Evolutionary conservation across 2,888 invertebrate genomes (phyloP).

Genomic region (Hypolimnas misippus): DNA sequence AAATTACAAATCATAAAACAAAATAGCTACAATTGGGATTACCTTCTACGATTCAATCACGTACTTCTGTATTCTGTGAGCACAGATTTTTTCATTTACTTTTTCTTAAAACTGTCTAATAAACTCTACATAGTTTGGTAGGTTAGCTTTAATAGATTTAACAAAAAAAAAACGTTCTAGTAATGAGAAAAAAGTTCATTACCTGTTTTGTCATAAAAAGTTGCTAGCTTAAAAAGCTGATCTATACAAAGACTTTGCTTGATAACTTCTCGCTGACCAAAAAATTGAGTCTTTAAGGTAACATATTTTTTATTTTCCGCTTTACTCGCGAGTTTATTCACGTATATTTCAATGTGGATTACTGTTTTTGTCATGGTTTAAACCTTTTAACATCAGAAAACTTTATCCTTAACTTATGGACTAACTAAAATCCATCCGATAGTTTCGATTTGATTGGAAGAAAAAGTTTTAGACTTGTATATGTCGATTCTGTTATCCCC

Average conservation of each 20-base stretch:
- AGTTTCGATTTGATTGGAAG: too few species aligned
- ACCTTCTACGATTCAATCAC: background rate
- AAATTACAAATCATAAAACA: background rate
- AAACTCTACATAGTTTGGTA: slow-evolving; percentile 2
- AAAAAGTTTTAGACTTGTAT: too few species aligned
- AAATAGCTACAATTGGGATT: background rate
- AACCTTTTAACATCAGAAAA: too few species aligned
- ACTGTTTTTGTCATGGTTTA: too few species aligned
- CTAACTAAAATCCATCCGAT: too few species aligned
- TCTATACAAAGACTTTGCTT: slow-evolving; percentile 3
- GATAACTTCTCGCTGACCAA: background rate
- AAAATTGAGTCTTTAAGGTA: background rate
- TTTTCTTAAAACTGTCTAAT: background rate
- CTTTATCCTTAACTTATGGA: too few species aligned
- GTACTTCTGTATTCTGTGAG: background rate
- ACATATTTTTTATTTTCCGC: background rate
- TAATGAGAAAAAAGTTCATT: slow-evolving; percentile 4
- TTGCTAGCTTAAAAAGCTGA: background rate
- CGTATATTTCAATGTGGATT: too few species aligned
- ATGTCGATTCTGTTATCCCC: too few species aligned
- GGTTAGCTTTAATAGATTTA: background rate
- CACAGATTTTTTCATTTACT: background rate
- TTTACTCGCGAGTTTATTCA: background rate
- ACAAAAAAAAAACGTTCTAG: background rate
- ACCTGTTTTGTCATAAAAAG: slow-evolving; percentile 5